Base-by-base conservation (phyloP, 2,888 invertebrate species). In the Euplagia quadripunctaria region DNA sequence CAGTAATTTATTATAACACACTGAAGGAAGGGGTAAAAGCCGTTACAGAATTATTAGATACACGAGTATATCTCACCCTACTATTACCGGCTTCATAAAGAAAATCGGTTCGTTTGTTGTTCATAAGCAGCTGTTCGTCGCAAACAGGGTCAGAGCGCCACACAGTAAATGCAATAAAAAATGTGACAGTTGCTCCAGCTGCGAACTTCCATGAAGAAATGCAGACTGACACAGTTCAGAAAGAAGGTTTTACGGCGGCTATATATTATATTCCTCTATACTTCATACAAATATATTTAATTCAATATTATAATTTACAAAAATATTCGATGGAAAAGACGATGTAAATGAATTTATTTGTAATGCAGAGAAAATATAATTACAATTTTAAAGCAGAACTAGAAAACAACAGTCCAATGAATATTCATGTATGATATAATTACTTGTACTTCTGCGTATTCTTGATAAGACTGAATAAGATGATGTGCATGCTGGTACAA, bases 51-150 rank as follows among this genome's bases (percentile, higher is more conserved):
- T 79, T 75, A 79, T 83, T 76, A 63, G 78, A 87, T 85, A 85
- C 80, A 85, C 81, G 83, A 81, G 79, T 83, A 87, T 87, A 80
- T 87, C 83, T 86, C 82, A 87, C 89, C 88, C 87, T 82, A 84
- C 84, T 77, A 79, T 73, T 86, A 88, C 86, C 73, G 68, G 70
- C 67, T 75, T 76, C 71, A 76, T 64, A 79, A 75, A 75, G 76
- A 80, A 80, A 86, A 88, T 83, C 77, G 79, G 82, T 72, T 74
- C 77, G 77, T 79, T 83, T 83, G 82, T 85, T 83, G 85, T 85
- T 85, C 63, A 80, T 75, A 79, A 88, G 91, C 94, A 94, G 93
- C 93, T 94, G 94, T 89, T 87, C 88, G 81, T 87, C 83, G 86
- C 86, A 86, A 88, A 84, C 83, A 88, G 85, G 86, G 88, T 87